Evolutionary conservation across 2,113 vertebrate species (phyloP), one percentile per base, ranked within the genome.

Genomic region (Scatophagus argus): DNA sequence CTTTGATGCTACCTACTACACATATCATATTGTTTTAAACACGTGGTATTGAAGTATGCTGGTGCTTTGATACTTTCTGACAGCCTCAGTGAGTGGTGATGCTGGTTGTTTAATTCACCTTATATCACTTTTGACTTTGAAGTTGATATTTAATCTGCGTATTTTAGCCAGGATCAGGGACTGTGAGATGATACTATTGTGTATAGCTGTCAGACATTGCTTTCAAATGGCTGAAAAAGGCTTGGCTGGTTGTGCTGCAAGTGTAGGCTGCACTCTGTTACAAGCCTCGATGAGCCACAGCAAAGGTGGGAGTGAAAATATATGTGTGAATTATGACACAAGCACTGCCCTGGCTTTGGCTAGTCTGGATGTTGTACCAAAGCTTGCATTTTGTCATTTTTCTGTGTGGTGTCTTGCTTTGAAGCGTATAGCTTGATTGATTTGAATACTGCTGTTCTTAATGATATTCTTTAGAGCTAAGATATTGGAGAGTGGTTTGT

Each of bases 221-320:
- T 79, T 61, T 75, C 43, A 31, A 62, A 81, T 65, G 85, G 80
- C 85, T 88, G 85, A 36, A 85, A 88, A 91, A 85, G 82, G 46
- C 81, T 79, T 6, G 63, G 54, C 61, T 75, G 68, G 47, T 46
- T 76, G 74, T 43, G 51, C 79, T 69, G 64, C 23, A 39, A 83
- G 87, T 91, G 91, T 92, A 87, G 91, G 90, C 83, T 85, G 91
- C 72, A 29, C 83, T 90, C 81, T 54, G 71, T 66, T 85, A 63
- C 80, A 79, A 83, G 84, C 89, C 51, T 52, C 5, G 84, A 91
- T 91, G 86, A 91, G 85, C 85, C 77, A 85, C 71, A 84, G 85
- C 78, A 84, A 86, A 91, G 89, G 91, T 92, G 90, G 92, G 90
- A 90, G 90, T 81, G 84, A 87, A 83, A 67, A 88, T 89, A 49